Conservation (phyloP, 2,797 vertebrate genomes). For the Poeciliopsis presidionis region DNA sequence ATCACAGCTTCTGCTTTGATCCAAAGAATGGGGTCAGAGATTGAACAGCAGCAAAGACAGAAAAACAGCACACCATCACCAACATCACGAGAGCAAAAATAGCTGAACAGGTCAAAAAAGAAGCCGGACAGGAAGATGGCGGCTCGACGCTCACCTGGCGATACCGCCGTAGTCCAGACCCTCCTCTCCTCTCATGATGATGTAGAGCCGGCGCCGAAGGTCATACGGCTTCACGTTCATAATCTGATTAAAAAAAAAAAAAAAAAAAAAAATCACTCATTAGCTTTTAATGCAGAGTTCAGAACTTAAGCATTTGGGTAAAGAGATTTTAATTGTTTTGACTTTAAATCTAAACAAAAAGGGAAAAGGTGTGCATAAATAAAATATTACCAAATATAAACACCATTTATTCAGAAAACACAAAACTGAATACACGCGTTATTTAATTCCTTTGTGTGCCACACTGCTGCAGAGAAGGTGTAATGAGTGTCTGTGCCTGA, state of each 20-base stretch:
- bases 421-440: neutral
- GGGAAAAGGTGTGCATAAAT: neutral
- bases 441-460: neutral
- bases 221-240: slow-evolving; percentile 99
- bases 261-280: neutral
- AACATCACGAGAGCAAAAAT: slow-evolving; percentile 10
- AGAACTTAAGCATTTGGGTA: neutral
- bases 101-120: neutral
- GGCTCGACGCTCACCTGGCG: slow-evolving; percentile 83
- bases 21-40: slow-evolving; percentile 12
- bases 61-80: slow-evolving; percentile 21
- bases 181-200: slow-evolving; percentile 98
- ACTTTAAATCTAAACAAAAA: neutral
- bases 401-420: neutral
- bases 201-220: slow-evolving; percentile 93
- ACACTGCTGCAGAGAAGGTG: neutral
- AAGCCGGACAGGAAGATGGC: neutral
- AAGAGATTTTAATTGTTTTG: neutral
- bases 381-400: neutral
- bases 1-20: neutral
- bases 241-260: slow-evolving; percentile 79
- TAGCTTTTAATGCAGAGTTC: neutral
- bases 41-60: slow-evolving; percentile 2
- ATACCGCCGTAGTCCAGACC: slow-evolving; percentile 96
- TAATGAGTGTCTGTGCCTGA: slow-evolving; percentile 55